These are phyloP conservation scores for Leptogaster cylindrica DNA, from an alignment of 2,888 invertebrate genomes.

Conservation along the genomic window DNA sequence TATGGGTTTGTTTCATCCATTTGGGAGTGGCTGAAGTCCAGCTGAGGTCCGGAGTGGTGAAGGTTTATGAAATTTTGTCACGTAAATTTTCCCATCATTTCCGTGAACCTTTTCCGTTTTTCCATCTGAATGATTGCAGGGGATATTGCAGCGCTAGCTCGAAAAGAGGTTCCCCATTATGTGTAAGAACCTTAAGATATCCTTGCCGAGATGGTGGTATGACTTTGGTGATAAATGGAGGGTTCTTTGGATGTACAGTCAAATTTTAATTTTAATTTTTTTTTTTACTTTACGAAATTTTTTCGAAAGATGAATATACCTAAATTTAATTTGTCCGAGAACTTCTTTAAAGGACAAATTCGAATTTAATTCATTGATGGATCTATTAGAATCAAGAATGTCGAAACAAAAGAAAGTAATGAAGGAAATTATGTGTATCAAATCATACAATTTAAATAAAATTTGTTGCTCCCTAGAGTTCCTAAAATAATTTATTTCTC, in stretches of 20 bases:
- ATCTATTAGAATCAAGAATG: no score
- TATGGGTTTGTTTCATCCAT: no score
- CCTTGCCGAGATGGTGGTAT: constrained; percentile 1
- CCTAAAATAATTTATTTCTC: no score
- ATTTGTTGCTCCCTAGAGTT: no score
- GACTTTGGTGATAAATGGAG: no score
- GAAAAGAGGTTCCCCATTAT: constrained; percentile 16
- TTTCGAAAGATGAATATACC: not conserved
- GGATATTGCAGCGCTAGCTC: constrained; percentile 35
- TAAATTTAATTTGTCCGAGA: constrained; percentile 3
- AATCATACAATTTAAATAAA: no score
- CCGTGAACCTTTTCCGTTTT: constrained; percentile 46
- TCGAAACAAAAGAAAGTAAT: no score
- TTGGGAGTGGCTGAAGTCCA: constrained; percentile 13
- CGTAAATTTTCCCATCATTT: constrained; percentile 47
- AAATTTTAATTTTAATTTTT: no score
- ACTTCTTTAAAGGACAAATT: constrained; percentile 9
- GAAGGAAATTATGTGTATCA: no score
- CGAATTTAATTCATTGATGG: no score
- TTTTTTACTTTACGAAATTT: no score
- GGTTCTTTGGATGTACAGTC: no score
- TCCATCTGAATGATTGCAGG: constrained; percentile 41
- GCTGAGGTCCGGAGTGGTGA: constrained; percentile 21
- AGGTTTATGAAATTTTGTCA: constrained; percentile 46
- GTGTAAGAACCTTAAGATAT: not conserved